Evolutionary conservation across 2,113 vertebrate species (phyloP), one percentile per base, ranked within the genome.

Genomic region (Gallinago jamesoni): DNA sequence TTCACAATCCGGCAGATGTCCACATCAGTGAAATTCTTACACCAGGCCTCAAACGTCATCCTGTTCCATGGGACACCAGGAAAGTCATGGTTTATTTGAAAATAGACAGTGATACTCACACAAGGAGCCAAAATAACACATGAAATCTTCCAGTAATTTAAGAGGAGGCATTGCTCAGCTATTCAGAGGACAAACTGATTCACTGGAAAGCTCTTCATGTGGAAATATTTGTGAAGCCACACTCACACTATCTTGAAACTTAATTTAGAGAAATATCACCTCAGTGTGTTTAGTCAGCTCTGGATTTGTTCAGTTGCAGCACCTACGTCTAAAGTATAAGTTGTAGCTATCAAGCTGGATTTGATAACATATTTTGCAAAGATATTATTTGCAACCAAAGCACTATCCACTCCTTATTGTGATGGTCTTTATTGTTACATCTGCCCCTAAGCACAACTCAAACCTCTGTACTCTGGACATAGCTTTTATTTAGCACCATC

Each of bases 21-120:
- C 50, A 98, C 97, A 10, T 99, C 98, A 0, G 99, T 98, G 97
- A 99, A 99, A 93, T 97, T 98, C 97, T 98, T 98, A 94, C 99
- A 99, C 98, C 99, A 99, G 96, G 99, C 99, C 80, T 98, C 97
- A 94, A 99, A 98, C 0, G 98, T 97, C 99, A 99, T 99, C 99
- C 99, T 99, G 77, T 66, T 52, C 57, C 92, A 73, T 1, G 3
- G 43, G 11, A 90, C 28, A 88, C 24, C 89, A 89, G 57, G 27
- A 45, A 63, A 87, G 33, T n/a, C 5, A 82, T 25, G 31, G 39
- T 55, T 96, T 72, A 37, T 35, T 67, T 68, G 30, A 73, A 92
- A 83, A 81, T 6, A 62, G 60, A 53, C 82, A 66, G 31, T 2
- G 37, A 39, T 15, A 48, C 30, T 69, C 72, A 59, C 0, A 0